These are phyloP conservation scores for Hippocampus zosterae DNA, from an alignment of 2,113 vertebrate species.

Conservation along the genomic window DNA sequence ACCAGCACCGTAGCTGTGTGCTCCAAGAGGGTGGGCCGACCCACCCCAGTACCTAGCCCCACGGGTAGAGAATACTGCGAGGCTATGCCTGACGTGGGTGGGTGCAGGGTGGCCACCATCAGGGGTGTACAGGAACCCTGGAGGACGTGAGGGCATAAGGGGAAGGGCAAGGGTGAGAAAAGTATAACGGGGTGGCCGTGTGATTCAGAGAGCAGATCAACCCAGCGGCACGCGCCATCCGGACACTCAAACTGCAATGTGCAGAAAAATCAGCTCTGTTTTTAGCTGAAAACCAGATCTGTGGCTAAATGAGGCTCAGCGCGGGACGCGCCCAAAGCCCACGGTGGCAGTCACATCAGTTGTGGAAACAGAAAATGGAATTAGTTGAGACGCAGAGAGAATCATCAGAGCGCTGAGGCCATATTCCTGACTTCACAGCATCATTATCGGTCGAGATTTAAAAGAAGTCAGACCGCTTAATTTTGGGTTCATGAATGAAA, in stretches of 20 bases:
- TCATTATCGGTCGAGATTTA: slow-evolving; percentile 2
- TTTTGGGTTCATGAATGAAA: neutral
- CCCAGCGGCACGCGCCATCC: slow-evolving; percentile 26
- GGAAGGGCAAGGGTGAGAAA: slow-evolving; percentile 50
- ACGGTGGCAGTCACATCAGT: neutral
- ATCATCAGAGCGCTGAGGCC: neutral
- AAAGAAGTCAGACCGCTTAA: neutral
- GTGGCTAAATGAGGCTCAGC: slow-evolving; percentile 15
- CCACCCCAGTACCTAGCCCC: slow-evolving; percentile 91
- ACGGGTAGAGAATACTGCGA: slow-evolving; percentile 97
- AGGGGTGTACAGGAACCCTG: slow-evolving; percentile 99
- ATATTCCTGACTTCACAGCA: neutral
- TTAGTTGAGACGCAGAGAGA: neutral
- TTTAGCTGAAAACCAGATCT: slow-evolving; percentile 18
- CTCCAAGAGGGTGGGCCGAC: slow-evolving; percentile 94
- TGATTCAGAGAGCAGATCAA: slow-evolving; percentile 17
- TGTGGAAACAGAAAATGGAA: neutral
- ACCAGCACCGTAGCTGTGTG: slow-evolving; percentile 99
- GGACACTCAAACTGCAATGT: slow-evolving; percentile 22
- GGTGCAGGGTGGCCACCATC: slow-evolving; percentile 99
- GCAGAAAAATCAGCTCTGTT: slow-evolving; percentile 9
- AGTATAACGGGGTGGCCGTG: slow-evolving; percentile 22
- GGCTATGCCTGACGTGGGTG: slow-evolving; percentile 92
- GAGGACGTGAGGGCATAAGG: slow-evolving; percentile 69
- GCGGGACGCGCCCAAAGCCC: slow-evolving; percentile 11